These are phyloP conservation scores for Poecilus cupreus DNA, from an alignment of 2,888 invertebrate genomes.

Conservation along the genomic window DNA sequence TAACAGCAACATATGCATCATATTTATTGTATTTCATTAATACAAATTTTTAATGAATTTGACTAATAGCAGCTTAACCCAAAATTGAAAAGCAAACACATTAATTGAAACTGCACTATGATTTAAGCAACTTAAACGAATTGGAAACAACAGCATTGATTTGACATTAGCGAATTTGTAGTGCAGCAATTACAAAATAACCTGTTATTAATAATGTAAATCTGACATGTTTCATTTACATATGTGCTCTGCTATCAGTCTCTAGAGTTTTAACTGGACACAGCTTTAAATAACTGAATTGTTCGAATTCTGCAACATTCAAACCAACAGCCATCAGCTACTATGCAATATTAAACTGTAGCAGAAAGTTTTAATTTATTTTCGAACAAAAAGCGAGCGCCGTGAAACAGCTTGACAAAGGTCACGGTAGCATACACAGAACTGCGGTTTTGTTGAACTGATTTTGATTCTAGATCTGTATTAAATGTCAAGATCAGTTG, in stretches of 20 bases:
- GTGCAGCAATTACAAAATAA: background rate
- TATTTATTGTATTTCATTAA: no score
- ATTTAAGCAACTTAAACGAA: no score
- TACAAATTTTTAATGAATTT: no score
- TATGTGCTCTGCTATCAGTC: background rate
- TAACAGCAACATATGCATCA: no score
- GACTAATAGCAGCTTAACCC: no score
- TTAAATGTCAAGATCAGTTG: slow-evolving; percentile 32
- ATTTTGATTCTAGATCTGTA: background rate
- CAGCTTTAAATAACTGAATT: background rate
- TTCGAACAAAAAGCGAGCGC: slow-evolving; percentile 2
- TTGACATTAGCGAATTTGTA: background rate
- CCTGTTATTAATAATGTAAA: slow-evolving; percentile 33
- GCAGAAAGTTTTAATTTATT: slow-evolving; percentile 1
- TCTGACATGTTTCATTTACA: slow-evolving; percentile 7
- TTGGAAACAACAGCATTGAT: background rate
- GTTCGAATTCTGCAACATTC: background rate
- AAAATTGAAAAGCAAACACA: no score
- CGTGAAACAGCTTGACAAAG: background rate
- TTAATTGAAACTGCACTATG: background rate
- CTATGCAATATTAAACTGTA: background rate
- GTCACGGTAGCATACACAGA: slow-evolving; percentile 7
- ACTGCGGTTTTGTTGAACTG: slow-evolving; percentile 13
- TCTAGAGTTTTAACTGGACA: background rate
- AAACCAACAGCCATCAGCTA: background rate